Percentiles rank a stretch among this genome's conserved stretches.
Evolutionary conservation across 2,113 vertebrate genomes (phyloP).

Genomic region (Montifringilla adamsi): DNA sequence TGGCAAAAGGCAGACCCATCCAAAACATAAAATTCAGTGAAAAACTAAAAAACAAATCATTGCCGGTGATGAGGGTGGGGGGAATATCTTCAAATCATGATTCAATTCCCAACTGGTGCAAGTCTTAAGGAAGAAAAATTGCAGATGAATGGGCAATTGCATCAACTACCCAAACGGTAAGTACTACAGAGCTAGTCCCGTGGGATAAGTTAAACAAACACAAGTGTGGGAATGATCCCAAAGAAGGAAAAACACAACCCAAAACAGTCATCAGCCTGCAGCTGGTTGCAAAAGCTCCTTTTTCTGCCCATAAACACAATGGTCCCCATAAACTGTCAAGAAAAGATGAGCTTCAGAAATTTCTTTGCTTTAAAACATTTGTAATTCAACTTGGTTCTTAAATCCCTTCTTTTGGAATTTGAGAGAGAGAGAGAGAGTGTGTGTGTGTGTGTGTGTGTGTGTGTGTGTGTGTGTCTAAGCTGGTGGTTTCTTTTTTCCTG

Average conservation of each 20-base stretch:
- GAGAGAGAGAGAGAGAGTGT: too few relatives aligned
- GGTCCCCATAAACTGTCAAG: not conserved
- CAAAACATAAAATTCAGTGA: not conserved
- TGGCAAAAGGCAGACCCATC: not conserved
- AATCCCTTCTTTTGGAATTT: not conserved
- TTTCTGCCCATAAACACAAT: not conserved
- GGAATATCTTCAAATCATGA: not conserved
- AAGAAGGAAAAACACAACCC: not conserved
- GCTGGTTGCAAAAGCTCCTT: not conserved
- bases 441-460: not conserved
- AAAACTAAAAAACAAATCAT: not conserved
- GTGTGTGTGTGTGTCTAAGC: not conserved
- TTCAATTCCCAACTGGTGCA: not conserved
- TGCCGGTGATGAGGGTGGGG: fast-evolving
- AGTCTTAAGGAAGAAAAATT: not conserved
- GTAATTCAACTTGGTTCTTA: not conserved
- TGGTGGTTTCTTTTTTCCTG: not conserved
- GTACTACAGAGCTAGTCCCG: not conserved
- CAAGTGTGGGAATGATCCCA: not conserved
- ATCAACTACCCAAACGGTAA: not conserved
- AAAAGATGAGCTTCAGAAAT: not conserved
- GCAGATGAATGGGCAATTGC: not conserved
- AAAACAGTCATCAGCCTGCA: not conserved
- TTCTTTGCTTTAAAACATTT: not conserved
- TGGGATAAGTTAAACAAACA: not conserved